Conservation (phyloP, 2,888 invertebrate species). For the Plemyria rubiginata region DNA sequence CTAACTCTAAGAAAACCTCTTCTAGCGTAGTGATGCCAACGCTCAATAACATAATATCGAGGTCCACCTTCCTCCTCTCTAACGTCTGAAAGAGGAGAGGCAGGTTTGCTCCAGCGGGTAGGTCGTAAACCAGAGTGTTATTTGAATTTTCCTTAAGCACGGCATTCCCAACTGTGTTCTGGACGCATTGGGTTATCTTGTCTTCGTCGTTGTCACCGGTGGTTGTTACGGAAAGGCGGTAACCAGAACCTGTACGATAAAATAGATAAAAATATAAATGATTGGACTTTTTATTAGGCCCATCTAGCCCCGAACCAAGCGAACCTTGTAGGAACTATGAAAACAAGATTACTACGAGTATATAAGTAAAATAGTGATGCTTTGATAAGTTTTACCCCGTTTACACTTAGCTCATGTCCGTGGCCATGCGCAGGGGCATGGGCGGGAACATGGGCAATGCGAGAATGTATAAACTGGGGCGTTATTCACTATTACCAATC, state of each 20-base stretch:
- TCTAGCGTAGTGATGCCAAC: slow-evolving; percentile 25
- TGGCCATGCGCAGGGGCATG: too few species aligned
- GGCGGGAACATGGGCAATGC: too few species aligned
- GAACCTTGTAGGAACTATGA: too few species aligned
- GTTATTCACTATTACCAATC: too few species aligned
- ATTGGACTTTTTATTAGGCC: not conserved
- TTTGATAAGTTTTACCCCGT: too few species aligned
- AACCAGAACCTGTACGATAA: slow-evolving; percentile 21
- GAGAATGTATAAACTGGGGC: too few species aligned
- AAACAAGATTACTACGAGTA: too few species aligned
- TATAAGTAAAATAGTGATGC: too few species aligned
- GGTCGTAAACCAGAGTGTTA: slow-evolving; percentile 3
- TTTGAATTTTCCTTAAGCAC: not conserved
- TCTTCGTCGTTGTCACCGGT: slow-evolving; percentile 7
- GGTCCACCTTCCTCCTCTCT: slow-evolving; percentile 17
- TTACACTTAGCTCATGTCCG: too few species aligned
- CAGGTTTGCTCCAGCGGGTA: slow-evolving; percentile 21
- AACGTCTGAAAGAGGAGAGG: slow-evolving; percentile 15
- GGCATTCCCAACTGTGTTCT: not conserved
- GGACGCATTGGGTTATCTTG: slow-evolving; percentile 6
- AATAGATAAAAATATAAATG: not conserved
- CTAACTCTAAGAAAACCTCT: slow-evolving; percentile 30
- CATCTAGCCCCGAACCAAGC: not conserved
- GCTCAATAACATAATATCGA: slow-evolving; percentile 14
- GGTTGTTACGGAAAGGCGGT: slow-evolving; percentile 12